phyloP scores from a whole-genome alignment of 2,113 vertebrate species.

The Leptobrachium ailaonicum region DNA sequence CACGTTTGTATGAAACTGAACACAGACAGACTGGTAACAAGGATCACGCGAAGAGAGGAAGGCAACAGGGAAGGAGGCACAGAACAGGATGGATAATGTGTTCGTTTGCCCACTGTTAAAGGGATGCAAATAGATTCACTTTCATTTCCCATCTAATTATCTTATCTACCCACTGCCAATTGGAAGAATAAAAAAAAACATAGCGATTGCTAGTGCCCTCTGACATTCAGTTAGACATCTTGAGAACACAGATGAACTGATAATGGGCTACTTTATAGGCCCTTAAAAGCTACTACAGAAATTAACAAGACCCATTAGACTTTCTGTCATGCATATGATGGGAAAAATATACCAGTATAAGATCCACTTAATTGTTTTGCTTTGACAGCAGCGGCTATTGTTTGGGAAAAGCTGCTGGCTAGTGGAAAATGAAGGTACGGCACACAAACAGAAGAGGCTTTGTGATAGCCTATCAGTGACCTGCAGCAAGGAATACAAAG shows the following conservation, averaged over 20 bases:
- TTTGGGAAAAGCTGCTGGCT: constrained; percentile 64
- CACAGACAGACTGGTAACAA: not conserved
- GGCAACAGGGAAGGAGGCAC: not conserved
- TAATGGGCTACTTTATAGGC: constrained; percentile 70
- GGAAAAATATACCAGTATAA: constrained; percentile 74
- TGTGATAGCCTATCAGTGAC: constrained; percentile 84
- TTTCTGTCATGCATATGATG: constrained; percentile 87
- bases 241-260: constrained; percentile 72
- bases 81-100: constrained; percentile 1
- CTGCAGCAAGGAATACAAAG: constrained; percentile 61
- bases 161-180: constrained; percentile 70
- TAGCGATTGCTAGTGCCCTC: constrained; percentile 67
- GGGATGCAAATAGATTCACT: constrained; percentile 63
- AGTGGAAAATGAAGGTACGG: constrained; percentile 60
- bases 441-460: constrained; percentile 84
- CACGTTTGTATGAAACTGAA: not conserved
- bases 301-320: constrained; percentile 87
- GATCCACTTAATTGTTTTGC: constrained; percentile 75
- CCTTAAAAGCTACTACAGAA: constrained; percentile 80
- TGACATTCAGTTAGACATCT: constrained; percentile 74
- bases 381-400: constrained; percentile 79
- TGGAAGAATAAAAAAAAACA: constrained; percentile 84
- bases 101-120: constrained; percentile 29
- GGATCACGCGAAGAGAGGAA: not conserved
- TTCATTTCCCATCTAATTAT: constrained; percentile 81